Conservation (phyloP, 2,113 vertebrate genomes). For the Pelmatolapia mariae region DNA sequence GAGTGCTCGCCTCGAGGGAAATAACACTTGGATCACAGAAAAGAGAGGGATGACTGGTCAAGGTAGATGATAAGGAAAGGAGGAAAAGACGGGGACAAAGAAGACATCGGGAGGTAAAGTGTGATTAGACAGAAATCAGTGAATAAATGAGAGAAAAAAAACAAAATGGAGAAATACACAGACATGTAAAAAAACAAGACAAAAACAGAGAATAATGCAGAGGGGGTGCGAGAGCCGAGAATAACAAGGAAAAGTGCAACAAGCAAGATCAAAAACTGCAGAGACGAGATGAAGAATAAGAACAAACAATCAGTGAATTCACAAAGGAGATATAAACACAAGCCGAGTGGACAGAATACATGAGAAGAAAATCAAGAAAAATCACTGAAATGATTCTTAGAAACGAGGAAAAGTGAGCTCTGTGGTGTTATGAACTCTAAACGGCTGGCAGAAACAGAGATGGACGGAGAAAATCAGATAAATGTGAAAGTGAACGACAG, state of each 20-base stretch:
- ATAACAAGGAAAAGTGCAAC: not conserved
- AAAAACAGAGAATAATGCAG: not conserved
- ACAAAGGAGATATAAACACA: not conserved
- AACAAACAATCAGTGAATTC: not conserved
- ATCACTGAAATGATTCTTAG: not conserved
- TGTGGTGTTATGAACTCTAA: not conserved
- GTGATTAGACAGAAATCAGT: not conserved
- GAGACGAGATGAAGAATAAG: not conserved
- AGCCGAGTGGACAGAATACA: not conserved
- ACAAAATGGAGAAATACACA: not conserved
- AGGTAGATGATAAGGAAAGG: not conserved
- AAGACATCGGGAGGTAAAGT: not conserved
- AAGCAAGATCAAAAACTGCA: not conserved
- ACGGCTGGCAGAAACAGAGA: not conserved
- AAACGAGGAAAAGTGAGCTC: not conserved
- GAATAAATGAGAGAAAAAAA: not conserved
- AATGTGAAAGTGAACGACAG: not conserved
- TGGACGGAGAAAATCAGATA: not conserved
- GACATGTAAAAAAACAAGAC: not conserved
- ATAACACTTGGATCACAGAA: conserved; percentile 22
- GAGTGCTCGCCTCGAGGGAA: conserved; percentile 7
- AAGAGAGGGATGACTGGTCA: not conserved
- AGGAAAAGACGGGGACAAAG: not conserved
- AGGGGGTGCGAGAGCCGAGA: not conserved
- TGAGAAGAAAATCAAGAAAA: not conserved